These are phyloP conservation scores for Cartodere bifasciata DNA, from an alignment of 2,888 invertebrate genomes.

Conservation along the genomic window DNA sequence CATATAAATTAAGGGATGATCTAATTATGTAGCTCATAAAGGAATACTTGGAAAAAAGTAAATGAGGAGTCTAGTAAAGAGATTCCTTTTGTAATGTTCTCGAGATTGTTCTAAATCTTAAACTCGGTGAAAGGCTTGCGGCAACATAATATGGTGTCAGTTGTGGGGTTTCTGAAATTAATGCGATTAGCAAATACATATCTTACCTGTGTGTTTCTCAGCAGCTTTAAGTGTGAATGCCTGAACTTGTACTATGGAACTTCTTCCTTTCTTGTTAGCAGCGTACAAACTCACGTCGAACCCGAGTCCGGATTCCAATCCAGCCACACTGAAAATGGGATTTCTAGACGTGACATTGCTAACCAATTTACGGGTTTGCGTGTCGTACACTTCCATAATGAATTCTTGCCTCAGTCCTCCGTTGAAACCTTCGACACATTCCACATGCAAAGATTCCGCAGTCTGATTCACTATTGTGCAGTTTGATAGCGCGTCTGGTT, in stretches of 20 bases:
- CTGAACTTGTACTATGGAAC: constrained; percentile 49
- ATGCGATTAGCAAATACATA: too few species aligned
- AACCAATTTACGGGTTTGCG: constrained; percentile 39
- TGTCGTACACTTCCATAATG: constrained; percentile 55
- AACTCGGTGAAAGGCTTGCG: too few species aligned
- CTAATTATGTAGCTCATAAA: too few species aligned
- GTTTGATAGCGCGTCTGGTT: constrained; percentile 59
- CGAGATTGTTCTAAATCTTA: too few species aligned
- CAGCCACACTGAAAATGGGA: constrained; percentile 53
- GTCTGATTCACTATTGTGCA: constrained; percentile 65
- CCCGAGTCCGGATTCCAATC: constrained; percentile 52
- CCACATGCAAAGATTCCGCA: constrained; percentile 55
- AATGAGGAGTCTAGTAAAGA: too few species aligned
- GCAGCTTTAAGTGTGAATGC: constrained; percentile 62
- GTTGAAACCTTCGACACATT: constrained; percentile 64
- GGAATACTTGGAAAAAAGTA: too few species aligned
- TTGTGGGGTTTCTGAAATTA: too few species aligned
- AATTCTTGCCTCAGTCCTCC: constrained; percentile 63
- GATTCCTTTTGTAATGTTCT: too few species aligned
- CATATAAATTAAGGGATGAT: too few species aligned
- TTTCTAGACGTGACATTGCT: constrained; percentile 43
- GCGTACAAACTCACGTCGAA: constrained; percentile 58
- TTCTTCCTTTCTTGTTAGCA: constrained; percentile 58
- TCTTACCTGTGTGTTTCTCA: constrained; percentile 57
- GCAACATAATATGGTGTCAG: too few species aligned